A percentile compares a stretch with the other conserved stretches of the same genome.
phyloP scores from a whole-genome alignment of 2,888 invertebrate genomes.

The Teinopalpus imperialis region DNA sequence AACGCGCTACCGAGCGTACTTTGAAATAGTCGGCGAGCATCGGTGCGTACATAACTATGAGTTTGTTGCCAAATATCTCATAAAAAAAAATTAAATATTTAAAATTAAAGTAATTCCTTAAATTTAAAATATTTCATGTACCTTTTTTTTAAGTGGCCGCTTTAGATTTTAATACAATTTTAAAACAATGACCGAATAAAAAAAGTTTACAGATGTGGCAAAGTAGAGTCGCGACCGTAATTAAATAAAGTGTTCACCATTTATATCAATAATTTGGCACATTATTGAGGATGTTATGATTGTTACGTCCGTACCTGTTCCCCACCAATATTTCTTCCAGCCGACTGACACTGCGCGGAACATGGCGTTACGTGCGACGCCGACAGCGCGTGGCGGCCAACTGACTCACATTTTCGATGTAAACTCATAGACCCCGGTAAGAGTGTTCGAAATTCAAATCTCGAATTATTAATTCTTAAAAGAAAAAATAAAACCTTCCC shows the following conservation, averaged over 20 bases:
- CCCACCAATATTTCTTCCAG: constrained; percentile 79
- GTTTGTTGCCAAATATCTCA: constrained; percentile 31
- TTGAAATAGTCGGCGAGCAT: constrained; percentile 38
- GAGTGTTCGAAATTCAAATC: constrained; percentile 44
- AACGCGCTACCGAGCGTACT: constrained; percentile 40
- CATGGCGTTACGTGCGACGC: constrained; percentile 67
- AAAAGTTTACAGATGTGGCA: constrained; percentile 21
- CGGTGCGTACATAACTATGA: constrained; percentile 23
- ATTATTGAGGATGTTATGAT: constrained; percentile 65
- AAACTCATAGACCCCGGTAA: constrained; percentile 36
- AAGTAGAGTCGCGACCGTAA: constrained; percentile 15
- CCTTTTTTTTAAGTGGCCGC: too few relatives aligned
- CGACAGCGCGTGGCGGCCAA: constrained; percentile 64
- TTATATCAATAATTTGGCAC: constrained; percentile 38
- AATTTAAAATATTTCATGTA: too few relatives aligned
- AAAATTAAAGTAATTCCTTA: too few relatives aligned
- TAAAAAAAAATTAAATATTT: constrained; percentile 14
- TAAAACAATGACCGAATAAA: background rate
- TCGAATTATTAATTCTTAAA: constrained; percentile 29
- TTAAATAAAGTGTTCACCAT: constrained; percentile 6
- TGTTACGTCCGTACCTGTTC: constrained; percentile 74
- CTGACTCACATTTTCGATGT: constrained; percentile 44
- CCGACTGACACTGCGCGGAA: constrained; percentile 71
- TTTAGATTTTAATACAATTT: too few relatives aligned
- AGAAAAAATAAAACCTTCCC: constrained; percentile 18